These are phyloP conservation scores for Cyaniris semiargus DNA, from an alignment of 2,888 invertebrate species.

Conservation along the genomic window DNA sequence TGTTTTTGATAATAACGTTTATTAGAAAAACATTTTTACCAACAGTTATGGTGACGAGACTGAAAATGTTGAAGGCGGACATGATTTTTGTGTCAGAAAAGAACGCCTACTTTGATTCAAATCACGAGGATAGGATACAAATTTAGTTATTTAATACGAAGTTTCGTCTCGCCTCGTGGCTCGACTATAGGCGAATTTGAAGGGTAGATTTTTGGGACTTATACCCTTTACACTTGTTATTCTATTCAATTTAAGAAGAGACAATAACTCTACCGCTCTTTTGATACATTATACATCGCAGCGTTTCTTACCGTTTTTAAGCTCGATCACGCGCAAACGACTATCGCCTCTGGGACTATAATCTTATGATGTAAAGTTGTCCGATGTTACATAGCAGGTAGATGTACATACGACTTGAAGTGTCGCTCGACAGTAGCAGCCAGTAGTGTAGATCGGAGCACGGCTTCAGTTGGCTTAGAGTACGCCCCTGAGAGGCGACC, in stretches of 20 bases:
- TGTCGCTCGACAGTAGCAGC: constrained; percentile 74
- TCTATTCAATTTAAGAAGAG: constrained; percentile 14
- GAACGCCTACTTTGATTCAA: background rate
- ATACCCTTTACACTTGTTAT: constrained; percentile 22
- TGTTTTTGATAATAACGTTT: constrained; percentile 10
- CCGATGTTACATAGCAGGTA: constrained; percentile 34
- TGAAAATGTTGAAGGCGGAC: background rate
- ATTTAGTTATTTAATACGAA: background rate
- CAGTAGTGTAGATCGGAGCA: constrained; percentile 73
- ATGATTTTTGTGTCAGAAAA: constrained; percentile 3
- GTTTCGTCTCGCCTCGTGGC: background rate
- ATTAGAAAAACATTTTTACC: constrained; percentile 12
- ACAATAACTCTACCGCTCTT: constrained; percentile 13
- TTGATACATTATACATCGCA: constrained; percentile 6
- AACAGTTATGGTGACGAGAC: background rate
- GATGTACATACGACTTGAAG: constrained; percentile 62
- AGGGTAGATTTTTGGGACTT: background rate
- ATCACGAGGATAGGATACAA: background rate
- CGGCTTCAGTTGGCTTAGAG: constrained; percentile 76
- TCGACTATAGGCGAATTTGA: background rate
- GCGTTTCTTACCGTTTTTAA: background rate
- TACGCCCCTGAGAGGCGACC: constrained; percentile 59
- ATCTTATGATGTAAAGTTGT: constrained; percentile 20
- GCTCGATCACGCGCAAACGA: background rate
- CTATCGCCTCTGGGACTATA: constrained; percentile 24